Base-by-base conservation (phyloP, 2,113 vertebrate species). In the Aldabrachelys gigantea region DNA sequence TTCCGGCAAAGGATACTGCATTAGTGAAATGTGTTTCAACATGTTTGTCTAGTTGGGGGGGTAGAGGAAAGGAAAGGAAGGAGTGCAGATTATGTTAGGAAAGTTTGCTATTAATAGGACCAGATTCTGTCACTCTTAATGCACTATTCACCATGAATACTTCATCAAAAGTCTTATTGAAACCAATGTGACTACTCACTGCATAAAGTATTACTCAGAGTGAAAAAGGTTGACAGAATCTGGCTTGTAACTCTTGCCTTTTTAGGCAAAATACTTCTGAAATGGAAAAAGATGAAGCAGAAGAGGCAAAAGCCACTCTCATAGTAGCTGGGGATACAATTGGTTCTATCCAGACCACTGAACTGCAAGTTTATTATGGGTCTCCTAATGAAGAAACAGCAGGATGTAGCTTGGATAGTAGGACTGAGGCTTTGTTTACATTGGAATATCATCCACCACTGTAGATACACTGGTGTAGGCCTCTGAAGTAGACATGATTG, bases 221-320 rank as follows among this genome's bases (percentile, higher is more conserved):
- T 96, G 93, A 96, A 93, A 95, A 59, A 90, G 54, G 92, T 21
- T 56, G 92, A 49, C 24, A 94, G 87, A 91, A 88, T 47, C n/a
- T 89, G 95, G 85, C 41, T 90, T 69, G 25, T 78, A 86, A 79
- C 69, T 91, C 75, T 91, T 93, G 85, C 72, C 62, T 82, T 94
- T 94, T 16, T 57, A 93, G 57, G 84, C 56, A 84, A 89, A 96
- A 83, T 80, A 44, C 50, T 93, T 79, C 83, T 84, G 78, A 91
- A 95, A 94, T 89, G 62, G 85, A 92, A 78, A 95, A 87, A 52
- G 79, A 35, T 59, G 44, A 87, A 89, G 75, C 10, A 90, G 69
- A 38, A 35, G 50, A 92, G 91, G 41, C 5, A 91, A 94, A 94
- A 59, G 22, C 49, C 94, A 29, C 62, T 83, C 31, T 69, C 6